Percentiles rank a stretch among this genome's conserved stretches.
Evolutionary conservation across 2,888 invertebrate species (phyloP).

Genomic region (Chloromyia formosa): DNA sequence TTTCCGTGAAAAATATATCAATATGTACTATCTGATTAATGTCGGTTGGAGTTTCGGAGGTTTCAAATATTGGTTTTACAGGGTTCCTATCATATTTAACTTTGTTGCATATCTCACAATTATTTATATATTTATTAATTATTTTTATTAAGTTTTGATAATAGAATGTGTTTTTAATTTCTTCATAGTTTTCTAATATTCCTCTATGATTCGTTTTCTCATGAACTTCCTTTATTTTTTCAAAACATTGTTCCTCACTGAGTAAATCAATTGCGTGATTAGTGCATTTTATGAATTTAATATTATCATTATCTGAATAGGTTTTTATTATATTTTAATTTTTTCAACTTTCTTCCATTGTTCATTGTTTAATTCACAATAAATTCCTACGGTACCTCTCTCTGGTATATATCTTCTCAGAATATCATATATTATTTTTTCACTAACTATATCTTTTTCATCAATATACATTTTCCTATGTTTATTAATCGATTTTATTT

Average conservation of each 20-base stretch:
- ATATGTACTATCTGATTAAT: no score
- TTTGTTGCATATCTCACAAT: neutral
- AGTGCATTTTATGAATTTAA: slow-evolving; percentile 39
- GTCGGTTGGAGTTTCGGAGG: no score
- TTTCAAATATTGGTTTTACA: no score
- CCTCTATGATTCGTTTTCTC: slow-evolving; percentile 20
- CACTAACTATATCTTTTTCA: neutral
- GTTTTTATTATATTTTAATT: neutral
- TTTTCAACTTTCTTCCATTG: slow-evolving; percentile 4
- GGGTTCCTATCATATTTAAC: no score
- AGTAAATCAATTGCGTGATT: slow-evolving; percentile 14
- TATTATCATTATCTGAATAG: no score
- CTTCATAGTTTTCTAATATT: slow-evolving; percentile 14
- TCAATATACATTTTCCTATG: slow-evolving; percentile 29
- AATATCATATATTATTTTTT: slow-evolving; percentile 7
- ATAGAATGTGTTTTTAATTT: slow-evolving; percentile 27
- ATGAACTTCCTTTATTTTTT: slow-evolving; percentile 19
- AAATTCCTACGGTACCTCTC: slow-evolving; percentile 22
- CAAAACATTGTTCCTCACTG: slow-evolving; percentile 9
- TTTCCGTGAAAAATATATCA: no score
- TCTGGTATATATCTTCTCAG: slow-evolving; percentile 18
- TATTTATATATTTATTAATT: slow-evolving; percentile 14
- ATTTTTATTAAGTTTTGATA: neutral
- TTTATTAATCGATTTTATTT: neutral
- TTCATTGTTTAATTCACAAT: slow-evolving; percentile 9